These are phyloP conservation scores for Athene noctua DNA, from an alignment of 2,113 vertebrate species.

Conservation along the genomic window DNA sequence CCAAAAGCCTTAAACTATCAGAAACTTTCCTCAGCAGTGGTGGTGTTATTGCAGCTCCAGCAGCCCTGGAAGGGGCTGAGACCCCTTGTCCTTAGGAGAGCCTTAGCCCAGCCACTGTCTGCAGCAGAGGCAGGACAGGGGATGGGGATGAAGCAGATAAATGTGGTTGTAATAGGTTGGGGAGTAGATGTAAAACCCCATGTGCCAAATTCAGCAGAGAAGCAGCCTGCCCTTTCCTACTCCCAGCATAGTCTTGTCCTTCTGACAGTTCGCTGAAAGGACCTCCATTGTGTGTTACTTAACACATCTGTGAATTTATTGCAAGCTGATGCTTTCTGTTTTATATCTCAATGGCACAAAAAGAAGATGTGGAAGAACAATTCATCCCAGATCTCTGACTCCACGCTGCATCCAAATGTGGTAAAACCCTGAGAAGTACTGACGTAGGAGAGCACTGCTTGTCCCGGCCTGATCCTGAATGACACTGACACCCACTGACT, in stretches of 20 bases:
- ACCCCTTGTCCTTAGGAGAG: accelerated
- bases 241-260: neutral
- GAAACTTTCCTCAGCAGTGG: neutral
- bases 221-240: neutral
- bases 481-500: slow-evolving; percentile 5
- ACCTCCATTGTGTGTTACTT: slow-evolving; percentile 1
- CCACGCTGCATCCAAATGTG: neutral
- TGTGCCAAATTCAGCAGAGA: neutral
- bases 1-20: neutral
- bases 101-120: neutral
- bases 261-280: slow-evolving; percentile 45
- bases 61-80: neutral
- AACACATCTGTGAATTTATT: slow-evolving; percentile 37
- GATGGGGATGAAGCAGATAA: neutral
- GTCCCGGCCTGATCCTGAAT: slow-evolving; percentile 5
- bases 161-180: neutral
- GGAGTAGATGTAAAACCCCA: neutral
- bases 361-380: neutral
- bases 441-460: neutral
- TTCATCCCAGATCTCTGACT: neutral
- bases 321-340: slow-evolving; percentile 32
- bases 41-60: neutral
- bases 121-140: neutral
- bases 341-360: neutral
- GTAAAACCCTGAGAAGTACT: neutral